Evolutionary conservation across 1,140 invertebrate genomes (phyloP).

Genomic region (Phthorimaea operculella): DNA sequence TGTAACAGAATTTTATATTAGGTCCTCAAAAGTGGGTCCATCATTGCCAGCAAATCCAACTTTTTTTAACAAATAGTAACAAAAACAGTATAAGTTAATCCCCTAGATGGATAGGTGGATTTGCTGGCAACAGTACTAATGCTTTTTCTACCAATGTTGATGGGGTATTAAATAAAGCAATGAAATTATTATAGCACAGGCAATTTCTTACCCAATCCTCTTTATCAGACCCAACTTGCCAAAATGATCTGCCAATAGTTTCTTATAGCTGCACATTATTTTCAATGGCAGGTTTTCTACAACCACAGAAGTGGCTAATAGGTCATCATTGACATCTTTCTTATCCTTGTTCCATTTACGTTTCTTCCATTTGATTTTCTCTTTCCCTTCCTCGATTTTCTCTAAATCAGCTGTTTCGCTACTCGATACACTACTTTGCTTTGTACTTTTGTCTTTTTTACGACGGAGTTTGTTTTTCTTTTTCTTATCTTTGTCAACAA

Average conservation of each 20-base stretch:
- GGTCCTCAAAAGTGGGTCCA: no score
- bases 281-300: constrained; percentile 46
- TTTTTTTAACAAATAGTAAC: no score
- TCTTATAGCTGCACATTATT: constrained; percentile 42
- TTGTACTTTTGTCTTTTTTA: constrained; percentile 21
- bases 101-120: no score
- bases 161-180: neutral
- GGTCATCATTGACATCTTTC: constrained; percentile 22
- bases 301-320: constrained; percentile 24
- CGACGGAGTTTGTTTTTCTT: constrained; percentile 29
- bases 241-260: constrained; percentile 42
- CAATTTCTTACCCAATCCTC: constrained; percentile 38
- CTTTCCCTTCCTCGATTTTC: constrained; percentile 25
- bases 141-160: neutral
- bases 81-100: no score
- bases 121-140: no score
- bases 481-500: constrained; percentile 44
- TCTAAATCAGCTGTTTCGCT: constrained; percentile 13
- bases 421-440: constrained; percentile 6
- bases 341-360: constrained; percentile 50
- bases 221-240: constrained; percentile 36
- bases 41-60: no score
- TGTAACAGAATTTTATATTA: no score
- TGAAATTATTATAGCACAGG: neutral
- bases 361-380: constrained; percentile 50